Conservation (phyloP, 2,797 vertebrate genomes). For the Acridotheres tristis region DNA sequence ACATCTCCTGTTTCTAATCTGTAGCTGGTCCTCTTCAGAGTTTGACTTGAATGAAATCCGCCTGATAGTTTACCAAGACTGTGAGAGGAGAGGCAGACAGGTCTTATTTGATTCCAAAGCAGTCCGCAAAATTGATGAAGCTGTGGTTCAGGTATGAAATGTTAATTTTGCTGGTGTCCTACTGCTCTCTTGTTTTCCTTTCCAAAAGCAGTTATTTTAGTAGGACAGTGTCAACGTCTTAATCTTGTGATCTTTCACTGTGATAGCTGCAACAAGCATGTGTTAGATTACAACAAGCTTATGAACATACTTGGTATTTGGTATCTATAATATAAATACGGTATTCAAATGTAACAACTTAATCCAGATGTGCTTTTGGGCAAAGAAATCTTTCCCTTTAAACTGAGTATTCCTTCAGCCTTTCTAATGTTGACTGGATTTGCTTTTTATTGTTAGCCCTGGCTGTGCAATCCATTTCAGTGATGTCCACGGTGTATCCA, state of each 20-base stretch:
- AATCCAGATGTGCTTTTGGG: not conserved
- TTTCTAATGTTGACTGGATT: not conserved
- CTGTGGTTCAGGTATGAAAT: slow-evolving; percentile 76
- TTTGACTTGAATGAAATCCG: slow-evolving; percentile 86
- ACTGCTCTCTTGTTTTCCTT: not conserved
- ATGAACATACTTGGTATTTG: not conserved
- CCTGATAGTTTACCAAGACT: slow-evolving; percentile 88
- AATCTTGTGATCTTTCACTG: not conserved
- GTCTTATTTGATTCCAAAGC: slow-evolving; percentile 89
- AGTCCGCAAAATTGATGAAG: slow-evolving; percentile 78
- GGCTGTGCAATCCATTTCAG: not conserved
- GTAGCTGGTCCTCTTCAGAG: slow-evolving; percentile 83
- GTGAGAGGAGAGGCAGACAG: slow-evolving; percentile 86
- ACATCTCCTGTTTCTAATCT: slow-evolving; percentile 15
- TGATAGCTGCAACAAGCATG: not conserved
- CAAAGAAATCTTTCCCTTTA: not conserved
- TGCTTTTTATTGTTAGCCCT: not conserved
- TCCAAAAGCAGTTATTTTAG: not conserved
- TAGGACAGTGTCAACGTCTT: not conserved
- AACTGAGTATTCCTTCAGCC: not conserved
- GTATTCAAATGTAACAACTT: not conserved
- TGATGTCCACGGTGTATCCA: not conserved
- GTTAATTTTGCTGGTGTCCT: not conserved
- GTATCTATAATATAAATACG: not conserved
- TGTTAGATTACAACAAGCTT: not conserved